Base-by-base conservation (phyloP, 2,113 vertebrate genomes). In the Antechinus flavipes region DNA sequence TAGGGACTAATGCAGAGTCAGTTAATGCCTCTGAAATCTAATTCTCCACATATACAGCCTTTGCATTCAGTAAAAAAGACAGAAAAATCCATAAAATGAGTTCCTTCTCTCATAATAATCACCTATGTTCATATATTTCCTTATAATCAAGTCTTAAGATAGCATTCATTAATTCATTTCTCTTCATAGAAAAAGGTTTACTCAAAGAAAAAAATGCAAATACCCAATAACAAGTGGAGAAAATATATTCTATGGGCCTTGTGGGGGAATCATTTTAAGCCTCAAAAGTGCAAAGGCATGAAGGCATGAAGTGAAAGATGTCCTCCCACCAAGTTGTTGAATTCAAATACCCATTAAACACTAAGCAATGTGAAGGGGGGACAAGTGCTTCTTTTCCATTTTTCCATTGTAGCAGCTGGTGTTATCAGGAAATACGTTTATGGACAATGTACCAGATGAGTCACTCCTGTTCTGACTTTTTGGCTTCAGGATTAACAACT, bases 331-430 rank as follows among this genome's bases (percentile, higher is more conserved):
- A 95, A 61, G 94, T 90, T 93, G 25, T 95, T 97, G 96, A 94
- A 98, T 95, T 95, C 96, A 97, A 93, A 94, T 50, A 22, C 30
- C 95, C 92, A 96, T 97, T 97, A 97, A 98, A 97, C 93, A 95
- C 91, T 96, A 95, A 95, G 26, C 46, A 96, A 7, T 94, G 97
- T 93, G 91, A 94, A 96, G 61, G 53, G 97, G 98, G 96, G 94
- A 93, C 53, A 68, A 95, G 14, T 76, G 35, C 0, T 95, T 97
- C 97, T 97, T 93, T 94, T 97, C 52, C 47, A 0, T 94, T 10
- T 96, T 97, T 84, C 90, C 84, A 91, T 58, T 12, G 30, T 94
- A 89, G 94, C 25, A 76, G 53, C 90, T 97, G 94, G 68, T 91
- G 96, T 92, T 50, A 97, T 90, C 90, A 84, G 42, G 30, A 93